Evolutionary conservation across 2,888 invertebrate genomes (phyloP), one percentile per base, ranked within the genome.

Genomic region (Calliopum simillimum): DNA sequence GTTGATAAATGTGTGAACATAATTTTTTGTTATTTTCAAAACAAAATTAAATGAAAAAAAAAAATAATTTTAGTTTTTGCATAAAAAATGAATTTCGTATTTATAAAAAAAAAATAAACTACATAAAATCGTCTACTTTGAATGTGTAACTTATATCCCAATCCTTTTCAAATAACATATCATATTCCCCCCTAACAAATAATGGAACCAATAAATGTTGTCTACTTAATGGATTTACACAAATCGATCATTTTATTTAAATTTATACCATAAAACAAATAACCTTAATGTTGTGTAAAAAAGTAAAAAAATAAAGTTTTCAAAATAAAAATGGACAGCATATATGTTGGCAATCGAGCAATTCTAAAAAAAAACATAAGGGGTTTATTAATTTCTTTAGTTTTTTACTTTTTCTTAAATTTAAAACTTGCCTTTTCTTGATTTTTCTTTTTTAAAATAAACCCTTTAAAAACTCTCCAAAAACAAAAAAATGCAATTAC

Each of bases 311-410:
- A 64, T 64, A n/a, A n/a, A n/a, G n/a, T n/a, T n/a, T n/a, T n/a
- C 70, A 43, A 70, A 66, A 64, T 51, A 25, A 68, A 79, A 80
- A 80, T 79, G 83, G 85, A 85, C 86, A 85, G 85, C 85, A 85
- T 85, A 85, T 85, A 85, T 86, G 86, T 86, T 85, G 86, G 85
- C 85, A 85, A 86, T 86, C 85, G 85, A 85, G 85, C 85, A 85
- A 85, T 80, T 79, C 76, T 67, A 33, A 33, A 70, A 56, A n/a
- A 53, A 41, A n/a, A n/a, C n/a, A n/a, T n/a, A n/a, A 1, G 33
- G 33, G 61, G 21, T 41, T 44, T 70, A 44, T 51, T 46, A 25
- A 14, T 11, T 44, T 43, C 55, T 68, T 46, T n/a, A 58, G 23
- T 56, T 67, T 21, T 46, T 47, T 65, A 55, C 47, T 59, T 69